Evolutionary conservation across 2,113 vertebrate genomes (phyloP).

Genomic region (Ceratotherium simum): DNA sequence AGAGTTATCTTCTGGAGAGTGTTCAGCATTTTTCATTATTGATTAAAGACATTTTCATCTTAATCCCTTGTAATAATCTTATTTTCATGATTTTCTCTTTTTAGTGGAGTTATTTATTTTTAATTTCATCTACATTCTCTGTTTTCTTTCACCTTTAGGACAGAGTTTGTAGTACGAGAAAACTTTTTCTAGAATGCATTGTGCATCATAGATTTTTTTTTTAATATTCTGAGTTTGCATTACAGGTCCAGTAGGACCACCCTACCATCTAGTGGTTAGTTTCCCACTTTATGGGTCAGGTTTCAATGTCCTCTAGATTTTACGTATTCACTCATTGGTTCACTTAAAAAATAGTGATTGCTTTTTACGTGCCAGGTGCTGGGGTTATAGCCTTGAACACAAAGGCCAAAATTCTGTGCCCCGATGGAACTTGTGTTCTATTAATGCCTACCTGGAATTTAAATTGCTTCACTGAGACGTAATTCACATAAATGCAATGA

Average conservation of each 20-base stretch:
- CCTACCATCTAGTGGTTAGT: background rate
- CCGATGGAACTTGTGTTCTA: background rate
- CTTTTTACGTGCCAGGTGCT: background rate
- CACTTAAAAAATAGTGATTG: background rate
- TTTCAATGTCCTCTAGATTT: background rate
- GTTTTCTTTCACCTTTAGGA: background rate
- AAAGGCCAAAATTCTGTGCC: background rate
- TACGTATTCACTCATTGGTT: background rate
- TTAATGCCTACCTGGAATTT: background rate
- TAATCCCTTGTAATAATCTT: background rate
- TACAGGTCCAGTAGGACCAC: background rate
- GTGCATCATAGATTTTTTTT: background rate
- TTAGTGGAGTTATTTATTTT: background rate
- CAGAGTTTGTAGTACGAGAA: background rate
- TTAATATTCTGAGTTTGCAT: background rate
- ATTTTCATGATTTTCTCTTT: background rate
- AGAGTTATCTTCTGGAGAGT: background rate
- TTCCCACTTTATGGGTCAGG: background rate
- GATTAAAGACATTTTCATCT: constrained; percentile 8
- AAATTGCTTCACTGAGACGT: background rate
- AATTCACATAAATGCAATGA: background rate
- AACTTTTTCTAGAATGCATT: background rate
- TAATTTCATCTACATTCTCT: background rate
- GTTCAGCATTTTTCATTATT: background rate
- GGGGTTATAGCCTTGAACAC: background rate